Percentiles rank a stretch among this genome's conserved stretches.
Conservation (phyloP, 2,888 invertebrate species). For the Auanema sp. region DNA sequence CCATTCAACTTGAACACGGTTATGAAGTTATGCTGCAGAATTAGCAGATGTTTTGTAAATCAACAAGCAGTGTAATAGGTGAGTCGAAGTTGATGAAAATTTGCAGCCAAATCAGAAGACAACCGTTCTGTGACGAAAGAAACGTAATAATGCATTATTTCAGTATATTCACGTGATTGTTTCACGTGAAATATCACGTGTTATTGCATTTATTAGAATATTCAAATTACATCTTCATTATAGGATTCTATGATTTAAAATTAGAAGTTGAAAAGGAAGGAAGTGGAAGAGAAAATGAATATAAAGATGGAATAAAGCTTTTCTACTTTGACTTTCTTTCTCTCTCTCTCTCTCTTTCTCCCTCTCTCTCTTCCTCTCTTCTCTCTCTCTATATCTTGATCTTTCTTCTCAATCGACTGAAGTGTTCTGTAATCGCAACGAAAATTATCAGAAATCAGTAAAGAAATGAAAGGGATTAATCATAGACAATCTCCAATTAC, state of each 20-base stretch:
- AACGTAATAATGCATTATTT: not conserved
- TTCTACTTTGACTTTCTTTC: constrained; percentile 1
- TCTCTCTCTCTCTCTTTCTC: constrained; percentile 6
- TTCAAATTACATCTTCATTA: not conserved
- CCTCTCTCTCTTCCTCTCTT: constrained; percentile 3
- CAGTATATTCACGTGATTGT: not conserved
- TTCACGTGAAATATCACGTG: not conserved
- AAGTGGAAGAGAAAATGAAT: no score
- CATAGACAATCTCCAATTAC: no score
- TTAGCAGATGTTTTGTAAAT: no score
- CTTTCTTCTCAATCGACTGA: not conserved
- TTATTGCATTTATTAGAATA: not conserved
- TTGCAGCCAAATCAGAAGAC: not conserved
- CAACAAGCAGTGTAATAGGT: no score
- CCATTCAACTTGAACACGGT: no score
- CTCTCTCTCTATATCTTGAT: not conserved
- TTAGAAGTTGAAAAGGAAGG: not conserved
- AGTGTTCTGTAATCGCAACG: not conserved
- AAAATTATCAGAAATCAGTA: not conserved
- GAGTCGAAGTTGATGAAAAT: no score
- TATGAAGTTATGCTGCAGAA: no score
- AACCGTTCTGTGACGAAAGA: not conserved
- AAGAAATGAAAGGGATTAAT: constrained; percentile 2
- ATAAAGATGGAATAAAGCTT: not conserved
- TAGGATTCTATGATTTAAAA: not conserved